Evolutionary conservation across 2,888 invertebrate genomes (phyloP), one percentile per base, ranked within the genome.

Genomic region (Malacosoma neustria): DNA sequence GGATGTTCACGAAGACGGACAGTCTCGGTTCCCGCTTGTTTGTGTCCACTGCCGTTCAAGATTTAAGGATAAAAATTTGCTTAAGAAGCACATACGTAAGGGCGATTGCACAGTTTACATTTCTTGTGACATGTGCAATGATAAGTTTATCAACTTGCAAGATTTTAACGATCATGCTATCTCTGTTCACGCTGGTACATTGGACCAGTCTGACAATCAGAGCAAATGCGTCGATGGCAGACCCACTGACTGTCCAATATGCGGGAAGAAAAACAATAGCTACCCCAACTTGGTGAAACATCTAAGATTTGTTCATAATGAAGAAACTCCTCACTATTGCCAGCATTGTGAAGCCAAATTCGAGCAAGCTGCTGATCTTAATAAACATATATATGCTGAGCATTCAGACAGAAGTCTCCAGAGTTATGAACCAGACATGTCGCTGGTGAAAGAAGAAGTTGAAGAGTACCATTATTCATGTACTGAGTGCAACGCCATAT

Each of bases 101-200:
- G 87, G 87, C 5, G 89, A 89, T 40, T 89, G 89, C 45, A 89
- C 88, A 1, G 88, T 89, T 52, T 87, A 88, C 44, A 88, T 89
- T 32, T 64, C 77, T 13, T 89, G 89, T 46, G 85, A 84, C 41
- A 53, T 81, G 29, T 89, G 89, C 42, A 49, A 75, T 2, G 75
- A 74, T 12, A 79, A 72, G 34, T 88, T 87, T 41, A 50, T 54
- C 2, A 75, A 79, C 15, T 65, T 87, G 42, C 82, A 81, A 41
- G 85, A 86, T 34, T 89, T 85, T 40, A 77, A 87, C 34, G 71
- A 76, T 12, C 89, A 87, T 41, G 86, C 85, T 11, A 45, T 86
- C 42, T 70, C 74, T 1, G 60, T 73, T 29, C 87, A 87, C 43
- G 80, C 81, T 4, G 86, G 81, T 33, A 77, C 58, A 44, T 76